phyloP scores from a whole-genome alignment of 2,113 vertebrate genomes.

The Grammomys dolichurus region DNA sequence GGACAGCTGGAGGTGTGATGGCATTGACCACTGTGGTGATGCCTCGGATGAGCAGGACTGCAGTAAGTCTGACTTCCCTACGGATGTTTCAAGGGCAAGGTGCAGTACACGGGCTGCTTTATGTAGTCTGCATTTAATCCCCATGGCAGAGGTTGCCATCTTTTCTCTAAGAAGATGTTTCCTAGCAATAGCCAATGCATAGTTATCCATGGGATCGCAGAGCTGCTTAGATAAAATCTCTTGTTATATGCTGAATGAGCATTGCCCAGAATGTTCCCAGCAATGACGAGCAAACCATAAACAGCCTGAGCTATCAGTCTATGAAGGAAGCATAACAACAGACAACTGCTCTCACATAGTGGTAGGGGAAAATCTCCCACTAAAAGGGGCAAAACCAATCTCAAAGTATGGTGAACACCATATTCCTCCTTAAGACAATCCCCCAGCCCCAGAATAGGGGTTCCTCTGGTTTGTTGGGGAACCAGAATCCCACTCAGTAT shows the following conservation, averaged over 20 bases:
- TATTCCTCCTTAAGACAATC: background rate
- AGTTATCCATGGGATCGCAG: background rate
- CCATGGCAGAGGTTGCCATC: background rate
- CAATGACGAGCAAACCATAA: background rate
- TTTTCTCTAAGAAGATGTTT: conserved; percentile 53
- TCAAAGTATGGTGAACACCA: background rate
- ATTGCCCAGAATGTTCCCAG: background rate
- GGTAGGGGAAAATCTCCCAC: background rate
- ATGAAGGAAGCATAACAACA: background rate
- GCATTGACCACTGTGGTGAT: conserved; percentile 93
- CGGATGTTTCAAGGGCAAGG: background rate
- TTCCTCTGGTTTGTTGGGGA: background rate
- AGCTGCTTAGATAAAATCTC: background rate
- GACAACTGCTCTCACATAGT: background rate
- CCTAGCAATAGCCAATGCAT: conserved; percentile 6
- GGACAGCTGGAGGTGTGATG: conserved; percentile 93
- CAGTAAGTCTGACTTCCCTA: conserved; percentile 50
- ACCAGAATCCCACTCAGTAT: background rate
- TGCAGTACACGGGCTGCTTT: background rate
- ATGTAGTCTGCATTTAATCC: background rate
- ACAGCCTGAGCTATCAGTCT: background rate
- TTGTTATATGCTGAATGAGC: background rate
- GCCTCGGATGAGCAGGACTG: conserved; percentile 92
- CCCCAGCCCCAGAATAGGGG: background rate
- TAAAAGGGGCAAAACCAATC: background rate